These are phyloP conservation scores for Anas platyrhynchos DNA, from an alignment of 2,113 vertebrate genomes.

Conservation along the genomic window DNA sequence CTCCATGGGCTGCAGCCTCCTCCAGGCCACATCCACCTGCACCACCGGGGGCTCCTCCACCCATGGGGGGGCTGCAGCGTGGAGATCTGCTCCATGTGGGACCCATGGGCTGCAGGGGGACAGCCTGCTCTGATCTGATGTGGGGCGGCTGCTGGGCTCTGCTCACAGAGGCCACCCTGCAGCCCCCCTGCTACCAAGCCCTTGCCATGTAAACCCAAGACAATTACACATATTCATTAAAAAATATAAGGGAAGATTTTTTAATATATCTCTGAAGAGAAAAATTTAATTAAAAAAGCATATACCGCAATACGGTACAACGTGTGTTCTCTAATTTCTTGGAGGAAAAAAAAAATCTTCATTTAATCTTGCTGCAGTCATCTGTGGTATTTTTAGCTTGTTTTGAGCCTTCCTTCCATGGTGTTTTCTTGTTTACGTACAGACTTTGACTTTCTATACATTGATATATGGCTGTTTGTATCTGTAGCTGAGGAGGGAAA, in stretches of 20 bases:
- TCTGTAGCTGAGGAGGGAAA: not conserved
- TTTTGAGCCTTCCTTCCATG: not conserved
- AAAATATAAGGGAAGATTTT: not conserved
- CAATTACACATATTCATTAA: not conserved
- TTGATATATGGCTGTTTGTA: not conserved
- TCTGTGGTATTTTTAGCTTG: not conserved
- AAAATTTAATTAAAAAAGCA: not conserved
- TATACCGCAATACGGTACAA: not conserved
- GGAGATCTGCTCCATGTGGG: too few relatives aligned
- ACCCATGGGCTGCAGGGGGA: too few relatives aligned
- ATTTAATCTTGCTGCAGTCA: not conserved
- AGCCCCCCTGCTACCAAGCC: too few relatives aligned
- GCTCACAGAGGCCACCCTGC: too few relatives aligned
- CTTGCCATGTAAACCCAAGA: too few relatives aligned
- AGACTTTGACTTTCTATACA: fast-evolving
- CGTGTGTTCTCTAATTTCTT: not conserved
- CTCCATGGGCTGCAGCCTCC: too few relatives aligned
- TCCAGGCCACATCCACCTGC: too few relatives aligned
- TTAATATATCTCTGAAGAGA: not conserved
- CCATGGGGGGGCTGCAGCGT: too few relatives aligned
- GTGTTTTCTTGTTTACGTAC: not conserved
- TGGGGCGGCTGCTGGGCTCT: too few relatives aligned
- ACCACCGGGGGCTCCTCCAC: too few relatives aligned
- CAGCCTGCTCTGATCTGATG: too few relatives aligned
- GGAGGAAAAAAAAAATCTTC: not conserved